These are phyloP conservation scores for Heliconius aoede DNA, from an alignment of 2,888 invertebrate species.

Conservation along the genomic window DNA sequence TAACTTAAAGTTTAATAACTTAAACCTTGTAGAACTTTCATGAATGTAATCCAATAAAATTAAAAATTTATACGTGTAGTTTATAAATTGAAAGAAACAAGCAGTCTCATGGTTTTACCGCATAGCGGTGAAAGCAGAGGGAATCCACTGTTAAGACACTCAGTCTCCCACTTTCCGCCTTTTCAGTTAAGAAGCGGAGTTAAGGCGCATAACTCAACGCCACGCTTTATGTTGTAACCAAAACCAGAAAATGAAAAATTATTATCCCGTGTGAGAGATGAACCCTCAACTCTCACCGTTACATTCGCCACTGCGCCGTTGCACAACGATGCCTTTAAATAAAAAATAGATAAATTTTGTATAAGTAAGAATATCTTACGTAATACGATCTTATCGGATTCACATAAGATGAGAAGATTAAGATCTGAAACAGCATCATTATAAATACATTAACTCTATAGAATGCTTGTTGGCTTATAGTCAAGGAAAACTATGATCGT, in stretches of 20 bases:
- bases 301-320: too few relatives aligned
- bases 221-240: neutral
- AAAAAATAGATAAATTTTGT: neutral
- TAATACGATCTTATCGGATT: neutral
- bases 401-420: conserved; percentile 12
- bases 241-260: neutral
- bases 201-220: too few relatives aligned
- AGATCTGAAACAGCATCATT: conserved; percentile 22
- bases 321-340: neutral
- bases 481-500: conserved; percentile 5
- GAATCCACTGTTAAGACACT: too few relatives aligned
- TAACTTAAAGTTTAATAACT: neutral
- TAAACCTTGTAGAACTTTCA: neutral
- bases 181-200: too few relatives aligned
- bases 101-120: too few relatives aligned
- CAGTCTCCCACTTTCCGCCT: too few relatives aligned
- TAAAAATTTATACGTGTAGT: too few relatives aligned
- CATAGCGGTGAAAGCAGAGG: too few relatives aligned
- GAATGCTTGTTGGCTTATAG: conserved; percentile 2
- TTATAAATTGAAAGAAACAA: neutral
- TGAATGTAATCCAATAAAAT: neutral
- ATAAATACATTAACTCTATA: conserved; percentile 16
- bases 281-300: neutral
- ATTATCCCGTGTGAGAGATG: neutral
- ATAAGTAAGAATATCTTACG: neutral